Base-by-base conservation (phyloP, 2,888 invertebrate species). In the Eupithecia centaureata region DNA sequence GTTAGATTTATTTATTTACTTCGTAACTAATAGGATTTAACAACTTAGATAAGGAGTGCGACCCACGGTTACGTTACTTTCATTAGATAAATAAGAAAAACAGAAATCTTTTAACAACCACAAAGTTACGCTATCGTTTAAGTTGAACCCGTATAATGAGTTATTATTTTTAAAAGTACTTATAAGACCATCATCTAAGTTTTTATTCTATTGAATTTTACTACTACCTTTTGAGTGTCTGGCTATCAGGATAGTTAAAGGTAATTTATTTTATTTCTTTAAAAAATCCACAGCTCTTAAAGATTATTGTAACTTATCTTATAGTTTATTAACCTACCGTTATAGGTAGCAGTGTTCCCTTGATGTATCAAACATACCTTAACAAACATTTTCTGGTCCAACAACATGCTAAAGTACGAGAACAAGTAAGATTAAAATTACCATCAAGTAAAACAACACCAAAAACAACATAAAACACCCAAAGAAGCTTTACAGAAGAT, bases 31-130 rank as follows among this genome's bases (percentile, higher is more conserved):
- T n/a, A n/a, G n/a, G n/a, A n/a, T n/a, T n/a, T n/a, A n/a, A n/a
- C n/a, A n/a, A n/a, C n/a, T n/a, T n/a, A n/a, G n/a, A n/a, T n/a
- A n/a, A n/a, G n/a, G n/a, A n/a, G n/a, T n/a, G n/a, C n/a, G n/a
- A n/a, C n/a, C 84, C 83, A 84, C 84, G 84, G 84, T 84, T 81
- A 79, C 79, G 79, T 82, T 83, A 83, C 83, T 79, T 79, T 76
- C 77, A 84, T 84, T 81, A 33, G 82, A 77, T 79, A 78, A 81
- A 82, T 79, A 79, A 78, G 74, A 84, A 84, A 82, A 79, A 77
- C 77, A 79, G 79, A 64, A 73, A 74, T 80, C 79, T 84, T n/a
- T n/a, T n/a, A n/a, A n/a, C n/a, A n/a, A n/a, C n/a, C n/a, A n/a
- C 79, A 79, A 77, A 83, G 79, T 82, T 79, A 82, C 78, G 79